Percentiles rank a stretch among this genome's conserved stretches.
These are phyloP conservation scores for Drosophila anomalipes DNA, from an alignment of 2,888 invertebrate species.

Conservation along the genomic window DNA sequence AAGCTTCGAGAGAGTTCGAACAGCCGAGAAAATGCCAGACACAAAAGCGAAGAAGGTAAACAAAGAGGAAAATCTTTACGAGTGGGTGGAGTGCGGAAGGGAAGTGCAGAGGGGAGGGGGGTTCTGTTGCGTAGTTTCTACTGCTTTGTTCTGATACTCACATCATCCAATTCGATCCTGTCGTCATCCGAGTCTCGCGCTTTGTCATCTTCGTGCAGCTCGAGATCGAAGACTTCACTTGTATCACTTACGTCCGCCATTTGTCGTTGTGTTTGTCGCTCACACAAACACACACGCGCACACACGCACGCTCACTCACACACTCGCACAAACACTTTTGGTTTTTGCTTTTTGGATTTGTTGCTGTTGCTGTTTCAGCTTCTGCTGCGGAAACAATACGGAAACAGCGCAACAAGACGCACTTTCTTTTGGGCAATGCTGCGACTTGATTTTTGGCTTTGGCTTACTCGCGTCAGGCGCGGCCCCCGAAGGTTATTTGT, in stretches of 20 bases:
- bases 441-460: slow-evolving; percentile 50
- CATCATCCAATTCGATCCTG: slow-evolving; percentile 94
- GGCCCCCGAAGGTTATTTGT: slow-evolving; percentile 77
- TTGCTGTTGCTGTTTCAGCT: slow-evolving; percentile 54
- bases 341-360: slow-evolving; percentile 55
- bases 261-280: slow-evolving; percentile 65
- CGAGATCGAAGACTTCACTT: slow-evolving; percentile 95
- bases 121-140: slow-evolving; percentile 61
- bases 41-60: slow-evolving; percentile 70
- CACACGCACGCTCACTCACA: slow-evolving; percentile 30
- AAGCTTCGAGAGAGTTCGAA: slow-evolving; percentile 52
- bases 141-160: slow-evolving; percentile 85
- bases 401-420: slow-evolving; percentile 49
- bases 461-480: slow-evolving; percentile 36
- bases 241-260: slow-evolving; percentile 85
- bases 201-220: slow-evolving; percentile 92
- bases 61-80: slow-evolving; percentile 61
- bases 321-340: slow-evolving; percentile 56
- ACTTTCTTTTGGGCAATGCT: slow-evolving; percentile 50
- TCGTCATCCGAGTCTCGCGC: slow-evolving; percentile 92
- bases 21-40: slow-evolving; percentile 41
- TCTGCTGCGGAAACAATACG: slow-evolving; percentile 60
- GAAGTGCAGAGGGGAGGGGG: neutral
- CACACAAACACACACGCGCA: slow-evolving; percentile 27
- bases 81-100: neutral